Conservation (phyloP, 2,888 invertebrate species). For the Embidobia sp. region DNA sequence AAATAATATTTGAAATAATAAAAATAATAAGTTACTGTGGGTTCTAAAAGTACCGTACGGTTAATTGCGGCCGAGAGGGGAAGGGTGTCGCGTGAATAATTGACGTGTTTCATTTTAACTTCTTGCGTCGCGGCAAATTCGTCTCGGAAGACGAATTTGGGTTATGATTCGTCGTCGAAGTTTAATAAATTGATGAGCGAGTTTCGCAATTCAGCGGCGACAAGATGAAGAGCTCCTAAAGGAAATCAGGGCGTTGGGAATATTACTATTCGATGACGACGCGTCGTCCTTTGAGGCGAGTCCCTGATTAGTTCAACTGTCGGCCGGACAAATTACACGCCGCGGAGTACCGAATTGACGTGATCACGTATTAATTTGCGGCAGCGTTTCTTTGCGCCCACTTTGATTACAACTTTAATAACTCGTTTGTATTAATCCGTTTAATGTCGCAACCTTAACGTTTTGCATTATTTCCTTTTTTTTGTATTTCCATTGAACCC, state of each 20-base stretch:
- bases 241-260: slow-evolving; percentile 52
- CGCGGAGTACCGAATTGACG: slow-evolving; percentile 2
- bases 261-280: slow-evolving; percentile 53
- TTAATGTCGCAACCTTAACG: too few relatives aligned
- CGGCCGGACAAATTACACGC: slow-evolving; percentile 23
- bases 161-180: slow-evolving; percentile 23
- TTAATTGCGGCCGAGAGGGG: too few relatives aligned
- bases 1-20: too few relatives aligned
- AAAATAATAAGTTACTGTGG: too few relatives aligned
- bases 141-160: slow-evolving; percentile 11
- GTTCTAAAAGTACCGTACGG: too few relatives aligned
- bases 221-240: slow-evolving; percentile 49
- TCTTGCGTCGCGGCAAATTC: too few relatives aligned
- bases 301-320: slow-evolving; percentile 32
- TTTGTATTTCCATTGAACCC: slow-evolving; percentile 8
- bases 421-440: too few relatives aligned
- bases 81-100: too few relatives aligned
- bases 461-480: too few relatives aligned
- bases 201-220: slow-evolving; percentile 26
- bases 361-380: slow-evolving; percentile 18
- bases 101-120: too few relatives aligned
- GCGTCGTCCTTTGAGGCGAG: slow-evolving; percentile 47
- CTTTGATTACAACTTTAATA: slow-evolving; percentile 3
- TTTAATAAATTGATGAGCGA: slow-evolving; percentile 41
- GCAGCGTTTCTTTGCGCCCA: not conserved